Conservation (phyloP, 2,113 vertebrate species). For the Paraplagusia blochii region DNA sequence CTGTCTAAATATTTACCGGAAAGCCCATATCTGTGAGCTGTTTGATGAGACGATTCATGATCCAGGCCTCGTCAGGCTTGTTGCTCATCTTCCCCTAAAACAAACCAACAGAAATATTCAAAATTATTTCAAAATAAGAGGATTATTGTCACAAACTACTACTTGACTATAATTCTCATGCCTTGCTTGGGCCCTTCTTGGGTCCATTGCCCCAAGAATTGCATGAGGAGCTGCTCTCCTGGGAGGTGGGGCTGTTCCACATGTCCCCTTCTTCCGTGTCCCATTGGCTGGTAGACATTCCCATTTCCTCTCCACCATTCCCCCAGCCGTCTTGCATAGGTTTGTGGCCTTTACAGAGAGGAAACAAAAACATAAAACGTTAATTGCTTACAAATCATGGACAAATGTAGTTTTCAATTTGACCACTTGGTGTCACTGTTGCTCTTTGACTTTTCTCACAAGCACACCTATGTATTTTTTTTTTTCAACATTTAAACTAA, state of each 20-base stretch:
- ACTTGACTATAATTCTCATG: slow-evolving; percentile 29
- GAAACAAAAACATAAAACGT: not conserved
- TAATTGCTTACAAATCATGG: too few species aligned
- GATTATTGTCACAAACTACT: not conserved
- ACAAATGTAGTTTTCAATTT: slow-evolving; percentile 18
- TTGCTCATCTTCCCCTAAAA: slow-evolving; percentile 85
- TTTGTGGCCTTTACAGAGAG: slow-evolving; percentile 83
- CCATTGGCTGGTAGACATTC: slow-evolving; percentile 86
- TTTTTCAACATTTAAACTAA: slow-evolving; percentile 17
- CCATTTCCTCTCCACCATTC: slow-evolving; percentile 86
- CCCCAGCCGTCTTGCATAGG: slow-evolving; percentile 99
- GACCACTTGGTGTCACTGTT: slow-evolving; percentile 68
- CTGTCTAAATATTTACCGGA: slow-evolving; percentile 75
- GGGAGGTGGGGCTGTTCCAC: slow-evolving; percentile 92
- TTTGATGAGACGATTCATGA: slow-evolving; percentile 95
- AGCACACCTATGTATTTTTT: slow-evolving; percentile 5
- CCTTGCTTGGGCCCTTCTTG: slow-evolving; percentile 92
- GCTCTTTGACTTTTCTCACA: slow-evolving; percentile 18
- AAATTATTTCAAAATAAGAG: too few species aligned
- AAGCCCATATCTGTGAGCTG: slow-evolving; percentile 99
- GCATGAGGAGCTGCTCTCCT: slow-evolving; percentile 91
- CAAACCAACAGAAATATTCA: slow-evolving; percentile 18
- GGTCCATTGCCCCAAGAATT: slow-evolving; percentile 90
- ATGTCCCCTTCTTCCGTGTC: slow-evolving; percentile 92
- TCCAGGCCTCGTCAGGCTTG: slow-evolving; percentile 94